phyloP scores from a whole-genome alignment of 2,113 vertebrate genomes.

The Podarcis raffonei region DNA sequence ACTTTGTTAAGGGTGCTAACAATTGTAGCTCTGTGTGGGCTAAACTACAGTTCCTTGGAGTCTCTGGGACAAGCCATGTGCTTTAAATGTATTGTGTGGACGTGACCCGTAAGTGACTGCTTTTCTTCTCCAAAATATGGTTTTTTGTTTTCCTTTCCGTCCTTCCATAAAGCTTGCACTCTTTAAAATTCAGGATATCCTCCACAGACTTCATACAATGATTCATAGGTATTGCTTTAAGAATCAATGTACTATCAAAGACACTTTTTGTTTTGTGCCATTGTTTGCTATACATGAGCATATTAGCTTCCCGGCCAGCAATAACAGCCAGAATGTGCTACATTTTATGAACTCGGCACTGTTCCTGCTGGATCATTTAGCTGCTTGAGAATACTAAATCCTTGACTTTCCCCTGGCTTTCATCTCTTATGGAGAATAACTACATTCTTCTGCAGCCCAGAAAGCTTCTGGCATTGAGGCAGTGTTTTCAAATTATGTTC shows the following conservation, averaged over 20 bases:
- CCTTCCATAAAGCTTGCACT: neutral
- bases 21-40: no score
- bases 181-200: conserved; percentile 14
- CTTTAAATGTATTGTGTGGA: neutral
- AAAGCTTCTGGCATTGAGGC: conserved; percentile 47
- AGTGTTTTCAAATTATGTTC: neutral
- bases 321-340: conserved; percentile 24
- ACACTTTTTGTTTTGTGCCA: neutral
- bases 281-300: conserved; percentile 11
- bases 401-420: conserved; percentile 30
- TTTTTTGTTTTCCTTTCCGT: neutral
- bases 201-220: conserved; percentile 37
- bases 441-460: conserved; percentile 26
- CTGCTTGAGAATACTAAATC: conserved; percentile 38
- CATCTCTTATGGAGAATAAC: conserved; percentile 54
- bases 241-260: neutral
- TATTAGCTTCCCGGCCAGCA: conserved; percentile 30
- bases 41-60: no score
- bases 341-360: conserved; percentile 1
- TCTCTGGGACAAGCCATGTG: no score
- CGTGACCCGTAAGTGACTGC: neutral
- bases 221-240: conserved; percentile 15
- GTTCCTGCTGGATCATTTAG: conserved; percentile 37
- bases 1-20: no score
- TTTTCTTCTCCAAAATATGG: neutral